Evolutionary conservation across 1,140 invertebrate genomes (phyloP).

Genomic region (Tetragonula clypearis): DNA sequence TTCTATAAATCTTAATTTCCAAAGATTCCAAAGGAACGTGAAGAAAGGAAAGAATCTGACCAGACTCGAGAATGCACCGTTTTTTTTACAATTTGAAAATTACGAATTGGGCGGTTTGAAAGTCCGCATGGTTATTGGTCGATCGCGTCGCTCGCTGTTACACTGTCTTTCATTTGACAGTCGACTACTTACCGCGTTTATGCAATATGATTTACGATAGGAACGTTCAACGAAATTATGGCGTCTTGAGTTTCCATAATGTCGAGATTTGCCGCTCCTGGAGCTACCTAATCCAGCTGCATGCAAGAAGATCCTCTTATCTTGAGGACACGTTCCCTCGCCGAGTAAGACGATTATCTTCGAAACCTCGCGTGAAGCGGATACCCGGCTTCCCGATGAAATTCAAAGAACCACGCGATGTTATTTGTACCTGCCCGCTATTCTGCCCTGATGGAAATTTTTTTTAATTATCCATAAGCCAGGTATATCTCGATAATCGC

Average conservation of each 20-base stretch:
- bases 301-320: slow-evolving; percentile 61
- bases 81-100: not conserved
- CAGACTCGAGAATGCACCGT: not conserved
- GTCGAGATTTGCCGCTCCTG: slow-evolving; percentile 58
- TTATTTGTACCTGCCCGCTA: slow-evolving; percentile 21
- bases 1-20: no score
- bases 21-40: no score
- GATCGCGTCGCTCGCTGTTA: not conserved
- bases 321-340: slow-evolving; percentile 48
- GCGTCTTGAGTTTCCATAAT: slow-evolving; percentile 58
- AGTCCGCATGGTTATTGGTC: slow-evolving; percentile 1
- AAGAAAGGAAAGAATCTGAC: not conserved
- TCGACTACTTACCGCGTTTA: slow-evolving; percentile 38
- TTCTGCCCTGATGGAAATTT: not conserved
- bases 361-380: slow-evolving; percentile 32
- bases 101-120: not conserved
- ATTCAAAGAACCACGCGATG: slow-evolving; percentile 23
- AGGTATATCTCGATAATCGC: not conserved
- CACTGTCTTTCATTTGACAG: not conserved
- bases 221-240: slow-evolving; percentile 46
- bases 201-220: slow-evolving; percentile 47
- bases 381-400: slow-evolving; percentile 6
- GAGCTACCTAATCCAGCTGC: slow-evolving; percentile 53
- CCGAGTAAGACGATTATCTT: slow-evolving; percentile 63
- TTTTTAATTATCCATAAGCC: slow-evolving; percentile 29